Base-by-base conservation (phyloP, 2,888 invertebrate genomes). In the Eurytoma californica region DNA sequence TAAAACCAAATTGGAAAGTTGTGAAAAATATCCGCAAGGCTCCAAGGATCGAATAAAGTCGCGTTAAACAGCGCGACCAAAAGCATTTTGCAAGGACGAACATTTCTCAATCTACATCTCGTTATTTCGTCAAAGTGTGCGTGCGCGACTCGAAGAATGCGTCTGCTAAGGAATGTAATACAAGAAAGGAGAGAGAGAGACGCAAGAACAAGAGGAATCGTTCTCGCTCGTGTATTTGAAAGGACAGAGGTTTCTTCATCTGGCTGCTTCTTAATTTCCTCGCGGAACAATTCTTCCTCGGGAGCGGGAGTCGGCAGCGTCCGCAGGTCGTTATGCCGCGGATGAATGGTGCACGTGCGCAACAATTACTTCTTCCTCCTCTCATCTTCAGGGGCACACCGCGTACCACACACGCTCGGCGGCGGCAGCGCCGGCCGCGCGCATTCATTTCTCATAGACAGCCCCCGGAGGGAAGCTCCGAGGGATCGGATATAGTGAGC, bases 191-290 rank as follows among this genome's bases (percentile, higher is more conserved):
- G 53, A 68, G 53, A 66, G 55, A 68, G 20, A 49, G 51, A 20
- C 20, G 51, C 18, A 67, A 68, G 69, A 58, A 68, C 61, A 74
- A 63, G 77, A 75, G 77, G 57, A 63, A 69, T 73, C 68, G 63
- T 73, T 77, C 66, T 67, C 58, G 53, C 28, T 65, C 13, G 57
- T 47, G 55, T 66, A 39, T 24, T 69, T 72, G 68, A 80, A 80
- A 74, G 68, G 77, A 77, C 77, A 75, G 70, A 75, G 75, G 72
- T 75, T 80, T 80, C 66, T 77, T 74, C 66, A 75, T 72, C 68
- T 69, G 72, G 16, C 58, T 77, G 70, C 73, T 79, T 72, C 79
- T 81, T 81, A 81, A 81, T 81, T 81, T 79, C 76, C 72, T 81
- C 76, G 72, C 69, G 76, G 70, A 81, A 81, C 80, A 78, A 81